Evolutionary conservation across 2,113 vertebrate species (phyloP).

Genomic region (Paraplagusia blochii): DNA sequence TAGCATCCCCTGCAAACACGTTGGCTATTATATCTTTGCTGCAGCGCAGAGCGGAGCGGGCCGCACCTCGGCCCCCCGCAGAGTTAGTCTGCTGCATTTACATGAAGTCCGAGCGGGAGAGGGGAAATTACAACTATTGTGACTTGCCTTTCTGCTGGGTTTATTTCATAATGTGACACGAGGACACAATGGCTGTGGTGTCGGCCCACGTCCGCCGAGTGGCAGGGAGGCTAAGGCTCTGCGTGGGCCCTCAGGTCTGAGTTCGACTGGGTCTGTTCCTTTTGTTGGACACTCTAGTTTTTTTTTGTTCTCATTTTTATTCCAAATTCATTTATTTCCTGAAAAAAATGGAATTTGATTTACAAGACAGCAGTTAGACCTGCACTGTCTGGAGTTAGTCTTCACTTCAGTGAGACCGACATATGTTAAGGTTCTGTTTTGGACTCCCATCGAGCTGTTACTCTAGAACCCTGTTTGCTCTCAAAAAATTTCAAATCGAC

Average conservation of each 20-base stretch:
- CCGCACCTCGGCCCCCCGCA: constrained; percentile 52
- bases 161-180: constrained; percentile 67
- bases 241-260: constrained; percentile 12
- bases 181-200: constrained; percentile 23
- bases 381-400: no score
- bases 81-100: constrained; percentile 61
- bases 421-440: no score
- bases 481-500: no score
- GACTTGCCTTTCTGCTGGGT: constrained; percentile 56
- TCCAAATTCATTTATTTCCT: no score
- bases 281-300: background rate
- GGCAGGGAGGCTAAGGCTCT: constrained; percentile 23
- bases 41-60: constrained; percentile 34
- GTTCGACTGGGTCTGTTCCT: background rate
- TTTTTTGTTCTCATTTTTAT: background rate
- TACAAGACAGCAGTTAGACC: no score
- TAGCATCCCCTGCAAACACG: constrained; percentile 69
- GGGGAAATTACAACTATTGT: constrained; percentile 64
- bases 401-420: no score
- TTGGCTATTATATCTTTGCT: constrained; percentile 69
- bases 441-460: no score
- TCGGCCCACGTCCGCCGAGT: constrained; percentile 25
- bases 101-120: constrained; percentile 55
- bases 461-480: no score
- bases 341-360: no score